These are phyloP conservation scores for Hexactinellida sp. DNA, from an alignment of 37 sponge, comb jelly and placozoan genomes.

Conservation along the genomic window DNA sequence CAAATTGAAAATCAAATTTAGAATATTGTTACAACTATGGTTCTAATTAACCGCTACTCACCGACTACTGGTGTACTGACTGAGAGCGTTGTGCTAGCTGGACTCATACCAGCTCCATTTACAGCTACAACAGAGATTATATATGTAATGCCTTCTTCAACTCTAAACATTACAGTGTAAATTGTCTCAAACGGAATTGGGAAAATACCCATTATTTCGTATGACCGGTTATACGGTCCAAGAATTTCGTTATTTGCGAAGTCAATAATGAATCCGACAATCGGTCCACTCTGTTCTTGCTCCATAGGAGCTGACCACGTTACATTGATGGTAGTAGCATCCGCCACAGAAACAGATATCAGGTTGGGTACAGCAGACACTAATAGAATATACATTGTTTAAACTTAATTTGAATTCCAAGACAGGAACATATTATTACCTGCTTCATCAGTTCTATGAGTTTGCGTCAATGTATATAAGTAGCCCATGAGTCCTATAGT, in stretches of 20 bases:
- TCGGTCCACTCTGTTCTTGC: background rate
- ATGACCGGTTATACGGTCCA: background rate
- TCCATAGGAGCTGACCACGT: background rate
- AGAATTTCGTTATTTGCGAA: background rate
- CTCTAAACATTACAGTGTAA: background rate
- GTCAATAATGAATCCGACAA: background rate
- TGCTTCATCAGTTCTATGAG: background rate
- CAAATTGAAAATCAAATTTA: no score
- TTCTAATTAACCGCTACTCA: background rate
- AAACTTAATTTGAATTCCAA: no score
- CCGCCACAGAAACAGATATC: background rate
- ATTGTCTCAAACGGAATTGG: background rate
- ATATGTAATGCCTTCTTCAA: background rate
- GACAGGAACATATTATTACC: background rate
- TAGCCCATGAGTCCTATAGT: no score
- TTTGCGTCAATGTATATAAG: background rate
- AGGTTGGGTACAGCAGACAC: background rate
- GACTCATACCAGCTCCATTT: background rate
- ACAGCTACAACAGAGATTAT: background rate
- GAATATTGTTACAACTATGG: no score
- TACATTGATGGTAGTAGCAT: background rate
- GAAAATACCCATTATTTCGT: background rate
- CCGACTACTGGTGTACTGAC: background rate
- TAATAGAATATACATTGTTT: background rate
- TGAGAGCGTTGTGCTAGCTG: background rate